Evolutionary conservation across 2,113 vertebrate species (phyloP), one percentile per base, ranked within the genome.

Genomic region (Zosterops japonicus): DNA sequence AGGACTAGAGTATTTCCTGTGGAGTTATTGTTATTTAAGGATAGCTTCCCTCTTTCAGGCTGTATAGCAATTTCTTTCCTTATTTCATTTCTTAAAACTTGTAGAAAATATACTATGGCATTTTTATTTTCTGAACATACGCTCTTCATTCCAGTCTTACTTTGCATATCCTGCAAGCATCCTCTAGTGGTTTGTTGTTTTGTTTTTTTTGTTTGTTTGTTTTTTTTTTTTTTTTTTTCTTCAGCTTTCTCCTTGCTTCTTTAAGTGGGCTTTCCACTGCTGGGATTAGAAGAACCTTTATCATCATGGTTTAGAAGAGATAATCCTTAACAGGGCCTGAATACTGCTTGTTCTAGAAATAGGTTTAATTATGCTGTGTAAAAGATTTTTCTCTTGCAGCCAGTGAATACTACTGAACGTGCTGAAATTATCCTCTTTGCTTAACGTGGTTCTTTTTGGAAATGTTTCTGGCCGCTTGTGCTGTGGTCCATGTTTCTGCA

Each of bases 131-230:
- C 28, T 75, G 46, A 82, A 39, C 21, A 21, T 31, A 29, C 6
- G 16, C 4, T 70, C 35, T 65, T 65, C 44, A 49, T 69, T 93
- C 50, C 16, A 18, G 8, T 41, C 63, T 71, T 69, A 25, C 31
- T 57, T 89, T 57, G 21, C 12, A 4, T 50, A 41, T 84, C 27
- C 7, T 47, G 21, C 23, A 55, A 64, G 18, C 53, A 92, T 93
- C 65, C 12, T 79, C 14, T 71, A 33, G 39, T 67, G 29, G 12
- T 44, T 89, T 79, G 6, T 49, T 83, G 16, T 9, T 50, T n/a
- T n/a, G 4, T 1, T 12, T 39, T 39, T 39, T 52, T 22, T 14
- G 2, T 11, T 68, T 64, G n/a, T 50, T n/a, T n/a, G 4, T 1
- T 12, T 39, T 39, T 39, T 52, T 22, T 14, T 11, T 68, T 53